Evolutionary conservation across 2,797 vertebrate genomes (phyloP), one percentile per base, ranked within the genome.

Genomic region (Decapterus maruadsi): DNA sequence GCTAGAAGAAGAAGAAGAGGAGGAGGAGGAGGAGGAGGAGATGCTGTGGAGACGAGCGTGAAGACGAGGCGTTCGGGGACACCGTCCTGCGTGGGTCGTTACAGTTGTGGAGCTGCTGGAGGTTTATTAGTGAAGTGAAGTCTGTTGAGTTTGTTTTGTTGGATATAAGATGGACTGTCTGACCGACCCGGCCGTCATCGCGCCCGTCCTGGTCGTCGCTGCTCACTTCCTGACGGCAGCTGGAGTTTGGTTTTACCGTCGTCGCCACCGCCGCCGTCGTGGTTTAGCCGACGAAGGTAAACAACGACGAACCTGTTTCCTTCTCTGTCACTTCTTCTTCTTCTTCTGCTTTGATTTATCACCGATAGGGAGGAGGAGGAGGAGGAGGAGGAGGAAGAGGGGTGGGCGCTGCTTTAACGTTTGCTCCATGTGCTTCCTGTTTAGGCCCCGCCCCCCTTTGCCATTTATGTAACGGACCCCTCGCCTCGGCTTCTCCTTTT

Each of bases 211-310:
- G 20, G 91, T 95, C 74, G 90, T 94, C 31, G 58, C 93, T 0
- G 80, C 90, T 60, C 95, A 96, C 81, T 72, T 94, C 57, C 16
- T 95, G 38, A 94, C 93, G 0, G 95, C 91, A 1, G 91, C 93
- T 1, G 95, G 95, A 12, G 76, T 94, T 45, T 96, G 95, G 95
- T 89, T 94, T 72, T 95, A 84, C 78, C 43, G 88, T 26, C 86
- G 91, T 0, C 83, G 78, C 0, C 83, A 58, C 0, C 83, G 78
- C 0, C 83, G 60, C 26, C 22, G 78, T 0, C 83, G 60, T 26
- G 26, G 2, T 8, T 6, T 70, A 7, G 50, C 3, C 26, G 26
- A 66, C 14, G 6, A 56, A 90, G 92, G 93, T 93, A 92, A 72
- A 84, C 19, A n/a, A n/a, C n/a, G n/a, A n/a, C n/a, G 31, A 31